phyloP scores from a whole-genome alignment of 2,888 invertebrate species.

The Cerceris rybyensis region DNA sequence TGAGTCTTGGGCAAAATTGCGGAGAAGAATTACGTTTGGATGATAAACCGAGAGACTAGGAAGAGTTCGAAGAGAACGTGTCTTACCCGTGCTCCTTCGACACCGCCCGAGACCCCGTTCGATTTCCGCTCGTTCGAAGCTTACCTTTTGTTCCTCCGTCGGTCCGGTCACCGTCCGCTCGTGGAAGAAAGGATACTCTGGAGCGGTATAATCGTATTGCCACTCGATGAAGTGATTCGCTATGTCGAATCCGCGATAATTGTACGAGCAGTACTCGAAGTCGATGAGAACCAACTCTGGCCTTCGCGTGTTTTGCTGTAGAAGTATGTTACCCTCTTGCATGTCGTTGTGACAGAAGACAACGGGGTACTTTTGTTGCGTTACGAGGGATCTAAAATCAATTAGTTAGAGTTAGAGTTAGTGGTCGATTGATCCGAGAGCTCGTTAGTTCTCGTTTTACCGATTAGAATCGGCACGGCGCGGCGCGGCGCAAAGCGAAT shows the following conservation, averaged over 20 bases:
- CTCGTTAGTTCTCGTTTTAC: too few relatives aligned
- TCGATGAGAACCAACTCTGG: constrained; percentile 91
- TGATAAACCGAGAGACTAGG: not conserved
- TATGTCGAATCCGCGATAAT: constrained; percentile 95
- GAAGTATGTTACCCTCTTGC: constrained; percentile 92
- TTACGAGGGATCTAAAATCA: constrained; percentile 79
- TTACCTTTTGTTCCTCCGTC: constrained; percentile 90
- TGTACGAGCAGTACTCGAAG: constrained; percentile 98
- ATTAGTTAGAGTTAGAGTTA: too few relatives aligned
- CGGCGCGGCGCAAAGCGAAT: too few relatives aligned
- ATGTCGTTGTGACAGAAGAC: constrained; percentile 97
- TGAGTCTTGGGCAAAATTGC: too few relatives aligned
- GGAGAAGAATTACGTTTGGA: too few relatives aligned
- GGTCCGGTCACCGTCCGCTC: constrained; percentile 88
- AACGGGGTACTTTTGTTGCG: constrained; percentile 85
- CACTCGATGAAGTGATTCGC: constrained; percentile 98
- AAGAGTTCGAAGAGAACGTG: not conserved
- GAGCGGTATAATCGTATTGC: constrained; percentile 93
- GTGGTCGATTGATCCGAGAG: not conserved
- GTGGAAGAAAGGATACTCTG: constrained; percentile 89
- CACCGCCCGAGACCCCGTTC: not conserved
- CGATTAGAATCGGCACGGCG: too few relatives aligned
- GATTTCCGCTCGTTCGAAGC: constrained; percentile 54
- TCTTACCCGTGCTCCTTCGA: not conserved
- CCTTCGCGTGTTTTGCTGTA: constrained; percentile 83